Evolutionary conservation across 2,797 vertebrate species (phyloP).

Genomic region (Cheirogaleus major): DNA sequence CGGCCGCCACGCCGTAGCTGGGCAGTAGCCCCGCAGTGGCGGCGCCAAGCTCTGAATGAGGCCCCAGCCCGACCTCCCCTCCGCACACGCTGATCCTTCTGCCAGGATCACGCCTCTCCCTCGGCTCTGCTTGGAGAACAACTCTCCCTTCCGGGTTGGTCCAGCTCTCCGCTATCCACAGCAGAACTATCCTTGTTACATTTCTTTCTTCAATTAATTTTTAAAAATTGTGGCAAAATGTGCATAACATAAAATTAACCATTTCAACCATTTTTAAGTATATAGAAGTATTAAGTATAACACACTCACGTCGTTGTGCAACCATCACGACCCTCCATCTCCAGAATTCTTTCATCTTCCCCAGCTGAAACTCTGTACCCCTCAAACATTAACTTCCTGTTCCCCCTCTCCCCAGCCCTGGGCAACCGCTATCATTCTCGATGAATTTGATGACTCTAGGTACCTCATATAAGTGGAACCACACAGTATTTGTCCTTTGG

Average conservation of each 20-base stretch:
- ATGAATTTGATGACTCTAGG: not conserved
- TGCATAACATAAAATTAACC: too few relatives aligned
- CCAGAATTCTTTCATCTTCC: not conserved
- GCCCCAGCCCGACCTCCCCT: not conserved
- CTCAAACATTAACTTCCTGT: too few relatives aligned
- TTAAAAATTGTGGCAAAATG: not conserved
- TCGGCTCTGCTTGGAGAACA: not conserved
- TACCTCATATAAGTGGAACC: too few relatives aligned
- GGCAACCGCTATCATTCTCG: not conserved
- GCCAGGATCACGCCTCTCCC: not conserved
- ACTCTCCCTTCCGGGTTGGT: not conserved
- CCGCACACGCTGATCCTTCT: accelerated
- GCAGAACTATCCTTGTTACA: not conserved
- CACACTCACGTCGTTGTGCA: not conserved
- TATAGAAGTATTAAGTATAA: too few relatives aligned
- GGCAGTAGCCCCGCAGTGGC: accelerated
- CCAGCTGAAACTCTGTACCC: not conserved
- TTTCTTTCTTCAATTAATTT: not conserved
- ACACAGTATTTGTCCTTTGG: not conserved
- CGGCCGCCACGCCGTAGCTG: accelerated
- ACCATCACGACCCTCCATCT: not conserved
- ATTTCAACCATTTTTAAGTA: not conserved
- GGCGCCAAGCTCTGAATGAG: accelerated
- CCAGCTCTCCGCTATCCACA: not conserved
- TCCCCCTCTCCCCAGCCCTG: accelerated